These are phyloP conservation scores for Lutra lutra DNA, from an alignment of 2,797 vertebrate genomes.

Conservation along the genomic window DNA sequence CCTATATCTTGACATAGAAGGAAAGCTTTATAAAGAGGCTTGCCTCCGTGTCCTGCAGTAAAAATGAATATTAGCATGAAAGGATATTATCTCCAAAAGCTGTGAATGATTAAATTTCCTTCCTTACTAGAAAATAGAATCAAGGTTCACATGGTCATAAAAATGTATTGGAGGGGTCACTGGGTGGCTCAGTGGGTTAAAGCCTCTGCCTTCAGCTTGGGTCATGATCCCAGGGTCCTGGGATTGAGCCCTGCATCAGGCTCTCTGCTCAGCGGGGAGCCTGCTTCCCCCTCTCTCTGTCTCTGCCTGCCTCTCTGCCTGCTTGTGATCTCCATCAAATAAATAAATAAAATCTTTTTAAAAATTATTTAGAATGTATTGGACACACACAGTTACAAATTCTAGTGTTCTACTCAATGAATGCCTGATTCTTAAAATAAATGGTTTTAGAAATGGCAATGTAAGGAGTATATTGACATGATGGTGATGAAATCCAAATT, in stretches of 20 bases:
- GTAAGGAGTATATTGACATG: background rate
- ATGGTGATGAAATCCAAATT: constrained; percentile 42
- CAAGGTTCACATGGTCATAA: background rate
- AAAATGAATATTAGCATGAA: constrained; percentile 46
- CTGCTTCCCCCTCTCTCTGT: too few relatives aligned
- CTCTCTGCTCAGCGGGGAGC: too few relatives aligned
- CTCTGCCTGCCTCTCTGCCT: too few relatives aligned
- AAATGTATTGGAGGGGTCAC: background rate
- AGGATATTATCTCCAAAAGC: background rate
- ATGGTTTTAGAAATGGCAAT: background rate
- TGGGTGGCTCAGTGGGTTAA: too few relatives aligned
- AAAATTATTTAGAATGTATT: too few relatives aligned
- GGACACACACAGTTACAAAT: background rate
- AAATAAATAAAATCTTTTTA: too few relatives aligned
- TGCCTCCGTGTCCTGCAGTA: background rate
- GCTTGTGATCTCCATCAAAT: too few relatives aligned
- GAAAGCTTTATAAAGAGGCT: constrained; percentile 43
- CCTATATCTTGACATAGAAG: background rate
- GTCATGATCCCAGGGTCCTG: too few relatives aligned
- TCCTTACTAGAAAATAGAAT: constrained; percentile 51
- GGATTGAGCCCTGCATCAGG: too few relatives aligned
- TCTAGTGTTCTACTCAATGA: constrained; percentile 47
- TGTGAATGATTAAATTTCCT: constrained; percentile 16
- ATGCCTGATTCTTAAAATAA: constrained; percentile 36
- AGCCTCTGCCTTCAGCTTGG: too few relatives aligned